Conservation (phyloP, 2,113 vertebrate species). For the Mormyrus lacerda region DNA sequence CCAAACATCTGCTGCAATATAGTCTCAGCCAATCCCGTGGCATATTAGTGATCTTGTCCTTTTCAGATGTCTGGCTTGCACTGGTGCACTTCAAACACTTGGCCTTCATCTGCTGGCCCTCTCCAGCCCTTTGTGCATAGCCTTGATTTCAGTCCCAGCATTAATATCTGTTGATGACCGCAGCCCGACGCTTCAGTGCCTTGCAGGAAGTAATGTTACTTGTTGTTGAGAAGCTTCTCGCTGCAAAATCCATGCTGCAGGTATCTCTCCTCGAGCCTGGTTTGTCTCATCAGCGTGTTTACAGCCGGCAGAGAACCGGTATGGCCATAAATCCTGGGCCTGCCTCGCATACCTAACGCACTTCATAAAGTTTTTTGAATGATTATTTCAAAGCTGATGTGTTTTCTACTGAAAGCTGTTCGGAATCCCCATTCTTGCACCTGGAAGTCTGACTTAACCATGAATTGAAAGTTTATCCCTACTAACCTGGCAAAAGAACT, state of each 20-base stretch:
- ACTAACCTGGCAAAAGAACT: neutral
- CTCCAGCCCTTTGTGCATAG: neutral
- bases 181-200: neutral
- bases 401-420: neutral
- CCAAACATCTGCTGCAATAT: slow-evolving; percentile 94
- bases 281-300: neutral
- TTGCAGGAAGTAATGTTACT: neutral
- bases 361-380: neutral
- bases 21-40: slow-evolving; percentile 77
- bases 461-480: neutral
- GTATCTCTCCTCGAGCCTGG: slow-evolving; percentile 44
- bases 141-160: neutral
- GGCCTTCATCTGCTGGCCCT: slow-evolving; percentile 50
- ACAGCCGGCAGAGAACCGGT: neutral
- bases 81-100: slow-evolving; percentile 82
- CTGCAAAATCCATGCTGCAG: slow-evolving; percentile 43
- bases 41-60: slow-evolving; percentile 83
- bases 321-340: neutral
- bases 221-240: neutral
- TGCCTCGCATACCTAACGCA: neutral
- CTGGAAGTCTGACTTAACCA: neutral
- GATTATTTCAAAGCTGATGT: neutral
- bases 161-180: neutral
- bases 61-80: slow-evolving; percentile 80
- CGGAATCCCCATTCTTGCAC: neutral